These are phyloP conservation scores for Sprattus sprattus DNA, from an alignment of 2,113 vertebrate species.

Conservation along the genomic window DNA sequence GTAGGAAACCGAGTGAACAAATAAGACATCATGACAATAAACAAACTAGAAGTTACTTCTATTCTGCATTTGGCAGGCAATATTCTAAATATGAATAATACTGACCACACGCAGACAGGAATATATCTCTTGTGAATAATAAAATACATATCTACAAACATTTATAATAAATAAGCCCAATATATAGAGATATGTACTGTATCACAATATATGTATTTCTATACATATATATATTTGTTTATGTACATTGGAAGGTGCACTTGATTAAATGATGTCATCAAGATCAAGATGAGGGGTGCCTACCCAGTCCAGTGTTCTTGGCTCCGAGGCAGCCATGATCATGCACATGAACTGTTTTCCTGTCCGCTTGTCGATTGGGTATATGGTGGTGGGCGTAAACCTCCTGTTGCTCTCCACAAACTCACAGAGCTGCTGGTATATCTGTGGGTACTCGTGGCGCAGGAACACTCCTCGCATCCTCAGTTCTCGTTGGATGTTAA, in stretches of 20 bases:
- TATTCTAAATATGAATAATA: conserved; percentile 66
- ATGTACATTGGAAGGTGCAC: conserved; percentile 65
- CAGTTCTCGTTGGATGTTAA: conserved; percentile 95
- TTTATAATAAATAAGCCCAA: conserved; percentile 58
- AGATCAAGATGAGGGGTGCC: conserved; percentile 95
- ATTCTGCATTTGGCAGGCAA: conserved; percentile 59
- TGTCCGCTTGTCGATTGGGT: conserved; percentile 94
- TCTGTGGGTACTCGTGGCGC: conserved; percentile 89
- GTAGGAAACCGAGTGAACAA: conserved; percentile 17
- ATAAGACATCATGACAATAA: not conserved
- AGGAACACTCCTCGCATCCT: conserved; percentile 92
- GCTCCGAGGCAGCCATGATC: conserved; percentile 98
- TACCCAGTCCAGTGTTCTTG: conserved; percentile 94
- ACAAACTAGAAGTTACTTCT: conserved; percentile 24
- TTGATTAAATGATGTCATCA: conserved; percentile 89
- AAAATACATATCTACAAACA: conserved; percentile 76
- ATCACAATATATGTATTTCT: conserved; percentile 53
- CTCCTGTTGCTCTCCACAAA: conserved; percentile 94
- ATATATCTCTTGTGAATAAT: conserved; percentile 61
- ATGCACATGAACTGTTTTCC: conserved; percentile 99
- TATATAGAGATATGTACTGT: conserved; percentile 67
- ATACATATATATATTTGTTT: conserved; percentile 62
- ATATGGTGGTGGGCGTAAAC: conserved; percentile 97
- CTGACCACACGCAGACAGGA: conserved; percentile 56
- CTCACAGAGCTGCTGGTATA: conserved; percentile 95